Conservation (phyloP, 2,797 vertebrate species). For the Sebastes glaucus region DNA sequence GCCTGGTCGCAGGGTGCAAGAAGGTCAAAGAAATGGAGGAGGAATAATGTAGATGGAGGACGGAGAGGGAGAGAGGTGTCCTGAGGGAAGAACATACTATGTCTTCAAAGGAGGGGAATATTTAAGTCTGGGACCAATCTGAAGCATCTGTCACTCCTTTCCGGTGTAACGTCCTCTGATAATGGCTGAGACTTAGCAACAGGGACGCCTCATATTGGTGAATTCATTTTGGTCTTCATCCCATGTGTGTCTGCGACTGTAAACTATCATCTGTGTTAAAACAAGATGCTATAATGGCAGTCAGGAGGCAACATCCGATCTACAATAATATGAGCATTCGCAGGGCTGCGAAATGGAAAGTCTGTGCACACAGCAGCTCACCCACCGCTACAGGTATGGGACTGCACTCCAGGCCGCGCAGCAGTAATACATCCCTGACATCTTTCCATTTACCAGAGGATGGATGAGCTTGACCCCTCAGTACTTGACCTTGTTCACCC, state of each 20-base stretch:
- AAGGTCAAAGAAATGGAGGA: conserved; percentile 20
- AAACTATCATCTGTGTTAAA: conserved; percentile 6
- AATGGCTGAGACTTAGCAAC: background rate
- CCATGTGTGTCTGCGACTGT: conserved; percentile 1
- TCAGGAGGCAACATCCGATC: background rate
- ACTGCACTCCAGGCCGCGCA: background rate
- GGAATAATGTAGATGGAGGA: conserved; percentile 21
- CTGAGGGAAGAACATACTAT: conserved; percentile 30
- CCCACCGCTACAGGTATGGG: conserved; percentile 11
- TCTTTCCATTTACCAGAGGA: conserved; percentile 47
- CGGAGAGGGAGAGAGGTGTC: background rate
- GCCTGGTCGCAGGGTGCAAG: background rate
- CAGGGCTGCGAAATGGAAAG: conserved; percentile 5
- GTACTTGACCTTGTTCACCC: conserved; percentile 60
- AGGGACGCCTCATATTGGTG: background rate
- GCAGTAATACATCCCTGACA: conserved; percentile 35
- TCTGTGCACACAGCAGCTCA: conserved; percentile 14
- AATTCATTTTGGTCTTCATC: background rate
- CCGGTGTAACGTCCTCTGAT: conserved; percentile 37
- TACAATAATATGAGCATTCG: background rate
- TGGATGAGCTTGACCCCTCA: conserved; percentile 62
- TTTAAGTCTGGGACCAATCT: conserved; percentile 62
- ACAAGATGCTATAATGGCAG: background rate
- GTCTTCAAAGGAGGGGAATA: conserved; percentile 43
- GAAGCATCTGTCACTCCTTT: conserved; percentile 59